Conservation (phyloP, 2,113 vertebrate species). For the Malurus melanocephalus region DNA sequence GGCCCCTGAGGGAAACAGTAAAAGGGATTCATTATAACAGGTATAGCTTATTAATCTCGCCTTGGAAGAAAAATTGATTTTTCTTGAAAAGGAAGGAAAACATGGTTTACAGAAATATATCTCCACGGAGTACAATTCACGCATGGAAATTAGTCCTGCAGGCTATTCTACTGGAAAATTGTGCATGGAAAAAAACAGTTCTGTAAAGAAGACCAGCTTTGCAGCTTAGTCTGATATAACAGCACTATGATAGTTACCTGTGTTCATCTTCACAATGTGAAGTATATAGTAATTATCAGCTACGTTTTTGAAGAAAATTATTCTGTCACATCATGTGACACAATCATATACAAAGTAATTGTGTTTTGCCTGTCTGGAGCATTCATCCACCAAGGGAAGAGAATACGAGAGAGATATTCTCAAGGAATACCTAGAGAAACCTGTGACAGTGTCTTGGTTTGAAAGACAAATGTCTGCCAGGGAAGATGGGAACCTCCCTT, state of each 20-base stretch:
- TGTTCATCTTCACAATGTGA: background rate
- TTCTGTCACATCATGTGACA: background rate
- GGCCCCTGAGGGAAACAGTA: background rate
- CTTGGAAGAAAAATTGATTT: constrained; percentile 19
- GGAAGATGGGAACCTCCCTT: too few species aligned
- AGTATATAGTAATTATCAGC: background rate
- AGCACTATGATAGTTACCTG: background rate
- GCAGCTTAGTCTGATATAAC: background rate
- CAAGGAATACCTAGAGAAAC: background rate
- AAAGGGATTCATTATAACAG: constrained; percentile 3
- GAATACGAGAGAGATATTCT: background rate
- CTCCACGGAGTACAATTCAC: background rate
- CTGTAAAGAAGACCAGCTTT: background rate
- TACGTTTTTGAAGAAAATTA: background rate
- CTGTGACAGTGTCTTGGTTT: background rate
- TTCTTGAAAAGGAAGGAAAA: constrained; percentile 23
- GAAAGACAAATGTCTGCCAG: too few species aligned
- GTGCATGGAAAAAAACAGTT: background rate
- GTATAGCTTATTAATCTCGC: constrained; percentile 17
- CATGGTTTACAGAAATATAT: background rate
- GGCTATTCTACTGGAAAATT: background rate
- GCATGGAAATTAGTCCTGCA: background rate
- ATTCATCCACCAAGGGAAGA: background rate
- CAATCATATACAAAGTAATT: background rate
- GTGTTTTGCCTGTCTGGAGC: background rate